phyloP scores from a whole-genome alignment of 1,140 invertebrate species.

The Mylabris phalerata region DNA sequence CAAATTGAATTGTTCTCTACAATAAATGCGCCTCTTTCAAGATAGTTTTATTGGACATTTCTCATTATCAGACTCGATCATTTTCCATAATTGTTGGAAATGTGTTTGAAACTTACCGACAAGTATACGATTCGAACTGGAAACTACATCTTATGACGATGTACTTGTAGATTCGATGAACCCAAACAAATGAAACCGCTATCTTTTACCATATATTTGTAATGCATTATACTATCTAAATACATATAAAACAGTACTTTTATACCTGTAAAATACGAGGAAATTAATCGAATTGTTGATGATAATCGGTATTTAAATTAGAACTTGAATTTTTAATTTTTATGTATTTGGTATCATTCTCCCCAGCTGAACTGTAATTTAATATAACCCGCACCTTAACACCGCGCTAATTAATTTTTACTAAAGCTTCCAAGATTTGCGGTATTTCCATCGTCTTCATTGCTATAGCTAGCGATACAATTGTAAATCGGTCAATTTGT shows the following conservation, averaged over 20 bases:
- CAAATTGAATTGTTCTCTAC: too few relatives aligned
- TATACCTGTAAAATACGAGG: constrained; percentile 12
- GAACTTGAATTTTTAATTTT: not conserved
- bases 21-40: too few relatives aligned
- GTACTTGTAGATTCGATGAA: constrained; percentile 26
- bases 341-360: too few relatives aligned
- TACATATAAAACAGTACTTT: constrained; percentile 4
- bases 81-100: constrained; percentile 25
- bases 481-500: constrained; percentile 12
- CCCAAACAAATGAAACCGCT: constrained; percentile 23
- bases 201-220: constrained; percentile 33
- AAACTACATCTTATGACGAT: constrained; percentile 22
- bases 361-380: too few relatives aligned
- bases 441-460: constrained; percentile 18
- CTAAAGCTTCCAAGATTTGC: constrained; percentile 9
- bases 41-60: too few relatives aligned
- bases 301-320: too few relatives aligned
- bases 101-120: constrained; percentile 22
- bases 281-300: constrained; percentile 1
- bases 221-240: constrained; percentile 19
- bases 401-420: constrained; percentile 13
- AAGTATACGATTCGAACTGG: constrained; percentile 21
- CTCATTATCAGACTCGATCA: too few relatives aligned
- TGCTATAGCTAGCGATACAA: constrained; percentile 18
- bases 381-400: constrained; percentile 18